Conservation (phyloP, 2,888 invertebrate species). For the Punctoribates punctum region DNA sequence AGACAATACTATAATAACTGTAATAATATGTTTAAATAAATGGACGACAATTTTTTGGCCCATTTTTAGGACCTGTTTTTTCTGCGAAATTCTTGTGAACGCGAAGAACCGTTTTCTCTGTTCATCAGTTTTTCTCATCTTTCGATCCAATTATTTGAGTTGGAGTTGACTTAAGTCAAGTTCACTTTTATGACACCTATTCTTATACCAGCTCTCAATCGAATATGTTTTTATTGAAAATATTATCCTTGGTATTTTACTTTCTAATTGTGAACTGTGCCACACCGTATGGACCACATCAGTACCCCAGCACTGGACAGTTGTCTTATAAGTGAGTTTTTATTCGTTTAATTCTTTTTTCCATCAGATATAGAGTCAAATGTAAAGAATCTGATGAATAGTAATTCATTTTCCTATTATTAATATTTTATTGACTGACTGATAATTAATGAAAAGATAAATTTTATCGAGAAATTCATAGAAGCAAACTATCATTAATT, state of each 20-base stretch:
- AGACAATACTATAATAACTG: constrained; percentile 25
- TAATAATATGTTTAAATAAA: constrained; percentile 34
- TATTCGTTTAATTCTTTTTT: not conserved
- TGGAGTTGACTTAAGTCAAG: constrained; percentile 16
- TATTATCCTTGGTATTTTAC: not conserved
- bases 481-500: too few relatives aligned
- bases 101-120: not conserved
- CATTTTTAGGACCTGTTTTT: constrained; percentile 34
- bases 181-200: constrained; percentile 27
- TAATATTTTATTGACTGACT: not conserved
- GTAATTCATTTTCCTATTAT: too few relatives aligned
- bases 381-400: too few relatives aligned
- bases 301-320: constrained; percentile 40
- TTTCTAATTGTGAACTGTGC: not conserved
- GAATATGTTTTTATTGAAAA: constrained; percentile 1
- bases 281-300: constrained; percentile 37
- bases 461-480: too few relatives aligned
- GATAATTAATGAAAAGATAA: not conserved
- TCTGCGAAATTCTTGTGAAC: not conserved
- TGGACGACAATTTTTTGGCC: constrained; percentile 35
- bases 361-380: too few relatives aligned
- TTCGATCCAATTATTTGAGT: not conserved
- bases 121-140: constrained; percentile 20
- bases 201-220: not conserved
- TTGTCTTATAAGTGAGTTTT: constrained; percentile 37